phyloP scores from a whole-genome alignment of 2,888 invertebrate species.

The Ormyrus labotus region DNA sequence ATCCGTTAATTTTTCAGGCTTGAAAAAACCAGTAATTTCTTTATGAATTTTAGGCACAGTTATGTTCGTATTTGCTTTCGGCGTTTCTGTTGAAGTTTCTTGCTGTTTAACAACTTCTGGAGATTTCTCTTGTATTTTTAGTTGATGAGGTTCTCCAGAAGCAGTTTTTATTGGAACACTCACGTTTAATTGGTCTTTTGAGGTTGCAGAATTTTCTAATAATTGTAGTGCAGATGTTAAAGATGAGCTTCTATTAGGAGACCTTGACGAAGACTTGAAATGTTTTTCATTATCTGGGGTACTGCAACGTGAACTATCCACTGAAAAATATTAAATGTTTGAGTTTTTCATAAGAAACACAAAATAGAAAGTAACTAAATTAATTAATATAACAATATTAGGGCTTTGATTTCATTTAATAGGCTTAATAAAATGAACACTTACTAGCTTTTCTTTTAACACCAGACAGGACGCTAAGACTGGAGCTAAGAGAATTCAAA shows the following conservation, averaged over 20 bases:
- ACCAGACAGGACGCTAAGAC: constrained; percentile 67
- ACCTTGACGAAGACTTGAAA: constrained; percentile 66
- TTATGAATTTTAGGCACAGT: constrained; percentile 14
- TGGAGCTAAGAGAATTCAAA: constrained; percentile 72
- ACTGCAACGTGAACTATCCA: constrained; percentile 68
- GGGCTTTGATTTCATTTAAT: no score
- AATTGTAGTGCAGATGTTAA: neutral
- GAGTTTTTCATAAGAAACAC: neutral
- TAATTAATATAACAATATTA: neutral
- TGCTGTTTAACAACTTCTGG: constrained; percentile 1
- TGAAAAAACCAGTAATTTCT: constrained; percentile 3
- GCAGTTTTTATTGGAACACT: constrained; percentile 27
- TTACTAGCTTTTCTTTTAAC: constrained; percentile 72
- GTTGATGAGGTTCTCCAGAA: constrained; percentile 24
- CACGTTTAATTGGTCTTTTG: constrained; percentile 51
- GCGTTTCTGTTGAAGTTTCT: constrained; percentile 9
- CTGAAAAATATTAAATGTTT: constrained; percentile 58
- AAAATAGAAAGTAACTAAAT: neutral
- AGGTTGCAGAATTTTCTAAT: constrained; percentile 25
- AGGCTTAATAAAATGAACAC: constrained; percentile 36
- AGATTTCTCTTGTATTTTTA: constrained; percentile 19
- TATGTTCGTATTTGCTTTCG: neutral
- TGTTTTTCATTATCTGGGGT: constrained; percentile 72
- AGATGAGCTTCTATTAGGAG: constrained; percentile 44
- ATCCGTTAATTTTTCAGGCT: constrained; percentile 57